These are phyloP conservation scores for Aphidius gifuensis DNA, from an alignment of 1,140 invertebrate species.

Conservation along the genomic window DNA sequence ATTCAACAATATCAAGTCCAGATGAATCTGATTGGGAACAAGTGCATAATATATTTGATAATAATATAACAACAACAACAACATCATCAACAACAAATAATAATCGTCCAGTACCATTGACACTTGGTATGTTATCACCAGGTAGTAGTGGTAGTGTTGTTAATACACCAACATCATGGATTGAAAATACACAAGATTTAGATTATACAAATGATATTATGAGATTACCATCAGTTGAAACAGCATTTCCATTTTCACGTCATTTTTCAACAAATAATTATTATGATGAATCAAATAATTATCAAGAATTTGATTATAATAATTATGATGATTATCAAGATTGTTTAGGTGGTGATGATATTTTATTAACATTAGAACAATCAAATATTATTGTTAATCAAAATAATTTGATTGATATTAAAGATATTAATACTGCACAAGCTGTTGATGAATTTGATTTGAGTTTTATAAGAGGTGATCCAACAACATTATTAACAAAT, in stretches of 20 bases:
- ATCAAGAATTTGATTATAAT: conserved; percentile 27
- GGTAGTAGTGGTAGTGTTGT: conserved; percentile 38
- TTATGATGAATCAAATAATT: conserved; percentile 22
- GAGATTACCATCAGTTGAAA: conserved; percentile 42
- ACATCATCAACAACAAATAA: conserved; percentile 20
- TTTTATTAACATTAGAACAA: conserved; percentile 3
- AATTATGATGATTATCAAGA: conserved; percentile 27
- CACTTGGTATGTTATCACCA: conserved; percentile 29
- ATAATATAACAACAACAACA: conserved; percentile 6
- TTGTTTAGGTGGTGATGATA: conserved; percentile 21
- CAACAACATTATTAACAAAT: conserved; percentile 34
- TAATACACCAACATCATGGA: conserved; percentile 40
- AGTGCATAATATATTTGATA: conserved; percentile 38
- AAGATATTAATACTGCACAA: conserved; percentile 30
- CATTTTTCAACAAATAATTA: conserved; percentile 28
- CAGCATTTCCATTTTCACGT: conserved; percentile 48
- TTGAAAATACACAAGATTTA: conserved; percentile 26
- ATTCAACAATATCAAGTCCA: conserved; percentile 27
- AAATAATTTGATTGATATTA: conserved; percentile 20
- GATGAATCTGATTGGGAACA: conserved; percentile 43
- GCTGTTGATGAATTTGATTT: conserved; percentile 47
- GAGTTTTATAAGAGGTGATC: conserved; percentile 49
- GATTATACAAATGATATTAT: conserved; percentile 35
- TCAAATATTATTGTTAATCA: conserved; percentile 18
- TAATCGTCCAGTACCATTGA: conserved; percentile 17